Base-by-base conservation (phyloP, 1,140 invertebrate species). In the Mactra quadrangularis region DNA sequence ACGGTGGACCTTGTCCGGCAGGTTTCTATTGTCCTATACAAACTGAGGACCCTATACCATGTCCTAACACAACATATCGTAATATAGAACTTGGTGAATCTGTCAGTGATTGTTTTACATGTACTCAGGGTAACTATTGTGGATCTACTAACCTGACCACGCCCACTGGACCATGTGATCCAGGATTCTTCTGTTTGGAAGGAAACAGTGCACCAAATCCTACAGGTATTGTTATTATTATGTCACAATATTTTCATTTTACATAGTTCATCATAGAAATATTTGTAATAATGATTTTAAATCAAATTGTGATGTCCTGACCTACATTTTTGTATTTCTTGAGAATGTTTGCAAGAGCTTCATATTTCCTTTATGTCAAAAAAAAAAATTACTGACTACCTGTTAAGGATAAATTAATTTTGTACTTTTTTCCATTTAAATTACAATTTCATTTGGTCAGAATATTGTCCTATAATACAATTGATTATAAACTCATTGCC, bases 1-100 rank as follows among this genome's bases (percentile, higher is more conserved):
- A 90, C 9, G 91, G 91, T 22, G 91, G 91, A 17, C 90, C 90
- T 1, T 92, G 91, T 68, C 90, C 91, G 15, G 31, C 86, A 11
- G 91, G 91, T 25, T 86, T 85, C 66, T 91, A 92, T 85, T 92
- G 91, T 75, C 86, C 86, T 19, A 4, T 62, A 50, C 83, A 88
- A 35, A 92, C 91, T 3, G 87, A 89, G 38, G 89, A 89, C 59
- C 91, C 91, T 0, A 81, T 84, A 7, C 77, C 87, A 0, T 92
- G 91, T 55, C 89, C 91, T 1, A 91, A 86, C 29, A 86, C 89
- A 11, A 92, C 91, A 2, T 92, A 91, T 82, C 77, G 90, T 22
- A 87, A 91, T 50, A 83, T 85, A 13, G 31, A 76, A 19, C 50
- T 74, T 25, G 90, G 85, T 3, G 78, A 75, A 41, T 52, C 72